phyloP scores from a whole-genome alignment of 2,113 vertebrate genomes.

The Crypturellus undulatus region DNA sequence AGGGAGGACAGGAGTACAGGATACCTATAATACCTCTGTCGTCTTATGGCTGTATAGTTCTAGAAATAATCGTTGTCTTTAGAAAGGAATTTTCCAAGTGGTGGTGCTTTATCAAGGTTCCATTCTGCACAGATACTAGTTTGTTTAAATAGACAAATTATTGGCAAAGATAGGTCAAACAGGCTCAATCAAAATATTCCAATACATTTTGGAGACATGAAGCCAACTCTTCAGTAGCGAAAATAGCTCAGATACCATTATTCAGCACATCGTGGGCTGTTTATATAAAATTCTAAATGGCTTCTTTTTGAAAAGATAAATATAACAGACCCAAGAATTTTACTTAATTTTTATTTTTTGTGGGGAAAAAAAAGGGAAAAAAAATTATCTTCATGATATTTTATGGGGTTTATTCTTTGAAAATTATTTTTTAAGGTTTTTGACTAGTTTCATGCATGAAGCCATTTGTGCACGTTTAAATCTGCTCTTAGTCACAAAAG shows the following conservation, averaged over 20 bases:
- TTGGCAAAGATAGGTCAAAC: not conserved
- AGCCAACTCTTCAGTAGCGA: not conserved
- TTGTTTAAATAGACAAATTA: not conserved
- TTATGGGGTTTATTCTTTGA: not conserved
- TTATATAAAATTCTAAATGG: not conserved
- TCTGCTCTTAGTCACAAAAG: conserved; percentile 23
- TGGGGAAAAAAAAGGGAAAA: not conserved
- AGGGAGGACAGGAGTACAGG: not conserved
- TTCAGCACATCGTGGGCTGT: not conserved
- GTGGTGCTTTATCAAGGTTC: not conserved
- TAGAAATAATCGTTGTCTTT: not conserved
- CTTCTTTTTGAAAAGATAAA: not conserved
- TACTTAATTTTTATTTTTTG: not conserved
- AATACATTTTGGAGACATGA: not conserved
- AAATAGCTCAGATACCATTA: not conserved
- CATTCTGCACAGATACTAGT: not conserved
- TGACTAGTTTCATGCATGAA: not conserved
- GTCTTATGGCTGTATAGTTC: not conserved
- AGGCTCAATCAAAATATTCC: not conserved
- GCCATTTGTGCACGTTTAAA: conserved; percentile 11
- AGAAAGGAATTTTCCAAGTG: not conserved
- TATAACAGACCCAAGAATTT: not conserved
- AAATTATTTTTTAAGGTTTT: not conserved
- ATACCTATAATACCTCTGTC: not conserved
- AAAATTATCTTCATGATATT: not conserved